These are phyloP conservation scores for Penaeus indicus DNA, from an alignment of 1,140 invertebrate genomes.

Conservation along the genomic window DNA sequence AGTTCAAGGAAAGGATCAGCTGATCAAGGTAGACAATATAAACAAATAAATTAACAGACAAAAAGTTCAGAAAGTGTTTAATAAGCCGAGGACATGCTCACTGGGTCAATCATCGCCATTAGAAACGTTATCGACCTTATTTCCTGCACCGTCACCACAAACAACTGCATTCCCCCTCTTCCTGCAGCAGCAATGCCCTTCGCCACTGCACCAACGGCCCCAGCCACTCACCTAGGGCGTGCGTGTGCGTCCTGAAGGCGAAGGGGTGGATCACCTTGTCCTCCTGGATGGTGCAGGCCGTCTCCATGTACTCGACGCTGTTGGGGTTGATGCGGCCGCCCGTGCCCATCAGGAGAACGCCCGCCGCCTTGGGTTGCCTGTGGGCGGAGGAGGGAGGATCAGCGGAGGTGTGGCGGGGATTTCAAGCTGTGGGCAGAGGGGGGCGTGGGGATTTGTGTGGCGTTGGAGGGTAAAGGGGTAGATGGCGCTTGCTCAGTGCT, in stretches of 20 bases:
- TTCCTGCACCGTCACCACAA: no score
- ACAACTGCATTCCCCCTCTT: no score
- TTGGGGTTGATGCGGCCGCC: constrained; percentile 82
- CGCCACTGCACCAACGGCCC: not conserved
- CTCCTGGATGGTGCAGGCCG: constrained; percentile 84
- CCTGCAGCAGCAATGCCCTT: not conserved
- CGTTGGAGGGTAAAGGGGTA: no score
- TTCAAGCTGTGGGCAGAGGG: not conserved
- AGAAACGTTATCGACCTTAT: no score
- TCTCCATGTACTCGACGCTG: constrained; percentile 86
- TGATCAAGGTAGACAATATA: no score
- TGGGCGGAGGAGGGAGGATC: constrained; percentile 66
- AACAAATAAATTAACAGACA: no score
- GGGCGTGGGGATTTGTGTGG: no score
- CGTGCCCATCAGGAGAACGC: constrained; percentile 88
- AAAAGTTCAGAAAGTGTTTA: no score
- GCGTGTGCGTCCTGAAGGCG: constrained; percentile 95
- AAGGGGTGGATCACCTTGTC: constrained; percentile 92
- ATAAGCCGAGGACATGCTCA: no score
- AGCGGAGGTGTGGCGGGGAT: constrained; percentile 4
- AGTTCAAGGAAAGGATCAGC: no score
- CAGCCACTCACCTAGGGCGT: constrained; percentile 80
- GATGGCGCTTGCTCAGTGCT: no score
- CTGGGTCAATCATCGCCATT: no score
- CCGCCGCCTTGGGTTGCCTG: constrained; percentile 84